A percentile compares a stretch with the other conserved stretches of the same genome.
Evolutionary conservation across 2,888 invertebrate species (phyloP).

Genomic region (Caenorhabditis sinica): DNA sequence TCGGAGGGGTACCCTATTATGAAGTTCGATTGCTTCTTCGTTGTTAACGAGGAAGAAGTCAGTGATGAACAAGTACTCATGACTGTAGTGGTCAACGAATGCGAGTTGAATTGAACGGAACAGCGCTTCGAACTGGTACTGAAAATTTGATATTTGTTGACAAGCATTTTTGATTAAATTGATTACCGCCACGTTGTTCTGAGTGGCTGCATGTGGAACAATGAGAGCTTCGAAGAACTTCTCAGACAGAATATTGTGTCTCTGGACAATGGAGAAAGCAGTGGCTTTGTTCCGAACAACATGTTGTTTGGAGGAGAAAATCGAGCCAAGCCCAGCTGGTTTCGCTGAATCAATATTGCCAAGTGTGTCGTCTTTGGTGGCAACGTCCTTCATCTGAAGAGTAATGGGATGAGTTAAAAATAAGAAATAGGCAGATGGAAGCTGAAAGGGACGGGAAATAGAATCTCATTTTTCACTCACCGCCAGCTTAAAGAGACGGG

Average conservation of each 20-base stretch:
- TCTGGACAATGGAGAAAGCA: constrained; percentile 95
- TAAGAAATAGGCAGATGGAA: neutral
- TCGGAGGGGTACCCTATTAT: constrained; percentile 85
- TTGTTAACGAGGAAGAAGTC: constrained; percentile 97
- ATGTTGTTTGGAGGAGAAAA: constrained; percentile 85
- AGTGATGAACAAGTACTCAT: constrained; percentile 95
- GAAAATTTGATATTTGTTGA: constrained; percentile 63
- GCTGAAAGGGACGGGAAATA: constrained; percentile 1
- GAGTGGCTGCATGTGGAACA: constrained; percentile 93
- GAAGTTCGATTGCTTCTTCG: constrained; percentile 90
- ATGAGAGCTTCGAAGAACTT: constrained; percentile 96
- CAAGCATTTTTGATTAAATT: neutral
- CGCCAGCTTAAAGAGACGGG: constrained; percentile 92
- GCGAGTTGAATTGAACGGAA: constrained; percentile 98
- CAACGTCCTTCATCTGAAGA: constrained; percentile 91
- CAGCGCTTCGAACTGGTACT: constrained; percentile 96
- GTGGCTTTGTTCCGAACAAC: constrained; percentile 91
- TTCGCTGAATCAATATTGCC: constrained; percentile 80
- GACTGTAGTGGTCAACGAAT: constrained; percentile 96
- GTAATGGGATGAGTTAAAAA: constrained; percentile 44
- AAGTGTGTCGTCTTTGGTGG: constrained; percentile 95
- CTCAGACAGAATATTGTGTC: constrained; percentile 91
- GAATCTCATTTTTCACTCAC: constrained; percentile 83
- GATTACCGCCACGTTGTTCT: constrained; percentile 77
- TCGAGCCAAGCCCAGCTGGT: constrained; percentile 56